phyloP scores from a whole-genome alignment of 1,140 invertebrate species.

The Drosophila ohnishii region DNA sequence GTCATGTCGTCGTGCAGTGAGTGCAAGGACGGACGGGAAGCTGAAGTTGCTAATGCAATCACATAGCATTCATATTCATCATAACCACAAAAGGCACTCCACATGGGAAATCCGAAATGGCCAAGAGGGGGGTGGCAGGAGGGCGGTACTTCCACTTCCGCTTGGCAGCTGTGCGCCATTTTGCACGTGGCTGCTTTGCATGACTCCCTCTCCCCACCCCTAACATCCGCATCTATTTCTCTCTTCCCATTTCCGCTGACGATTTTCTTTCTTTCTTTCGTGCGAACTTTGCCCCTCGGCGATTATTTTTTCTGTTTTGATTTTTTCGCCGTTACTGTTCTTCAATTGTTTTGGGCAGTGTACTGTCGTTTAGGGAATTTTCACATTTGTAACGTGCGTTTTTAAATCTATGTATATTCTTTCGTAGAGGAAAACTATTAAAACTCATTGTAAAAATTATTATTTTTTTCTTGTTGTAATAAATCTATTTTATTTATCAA shows the following conservation, averaged over 20 bases:
- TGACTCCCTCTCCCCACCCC: neutral
- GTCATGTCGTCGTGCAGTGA: conserved; percentile 44
- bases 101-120: conserved; percentile 50
- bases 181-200: conserved; percentile 56
- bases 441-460: too few species aligned
- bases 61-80: conserved; percentile 81
- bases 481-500: too few species aligned
- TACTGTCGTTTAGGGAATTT: neutral
- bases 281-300: conserved; percentile 9
- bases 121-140: neutral
- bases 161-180: conserved; percentile 50
- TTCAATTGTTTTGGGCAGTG: conserved; percentile 26
- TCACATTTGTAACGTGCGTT: too few species aligned
- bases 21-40: conserved; percentile 34
- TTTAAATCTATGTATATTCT: neutral
- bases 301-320: conserved; percentile 13
- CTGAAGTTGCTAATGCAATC: conserved; percentile 78
- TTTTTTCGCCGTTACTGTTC: conserved; percentile 10
- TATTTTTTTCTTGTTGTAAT: too few species aligned
- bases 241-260: conserved; percentile 11
- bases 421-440: too few species aligned
- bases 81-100: conserved; percentile 76
- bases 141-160: conserved; percentile 36
- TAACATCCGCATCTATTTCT: conserved; percentile 10
- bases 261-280: conserved; percentile 20